A percentile compares a stretch with the other conserved stretches of the same genome.
Conservation (phyloP, 2,113 vertebrate species). For the Machaerirhynchus nigripectus region DNA sequence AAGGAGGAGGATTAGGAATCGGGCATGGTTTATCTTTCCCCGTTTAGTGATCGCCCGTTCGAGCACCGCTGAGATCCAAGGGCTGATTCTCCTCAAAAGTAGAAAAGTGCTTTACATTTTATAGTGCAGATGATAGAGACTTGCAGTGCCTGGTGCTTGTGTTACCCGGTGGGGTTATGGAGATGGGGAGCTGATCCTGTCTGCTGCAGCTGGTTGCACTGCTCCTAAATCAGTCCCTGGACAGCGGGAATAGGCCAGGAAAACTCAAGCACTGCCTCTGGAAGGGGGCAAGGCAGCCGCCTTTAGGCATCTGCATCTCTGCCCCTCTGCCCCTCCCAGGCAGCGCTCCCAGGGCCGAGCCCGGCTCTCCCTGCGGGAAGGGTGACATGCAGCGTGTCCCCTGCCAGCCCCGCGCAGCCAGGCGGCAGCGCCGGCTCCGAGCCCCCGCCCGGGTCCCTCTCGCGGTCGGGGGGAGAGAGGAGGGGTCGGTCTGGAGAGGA, state of each 20-base stretch:
- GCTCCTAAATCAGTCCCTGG: not conserved
- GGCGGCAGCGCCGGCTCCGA: not conserved
- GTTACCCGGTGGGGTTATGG: not conserved
- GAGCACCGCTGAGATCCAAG: not conserved
- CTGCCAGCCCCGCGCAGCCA: not conserved
- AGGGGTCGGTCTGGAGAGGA: not conserved
- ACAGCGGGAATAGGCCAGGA: not conserved
- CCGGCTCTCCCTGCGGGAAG: not conserved
- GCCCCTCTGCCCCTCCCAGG: fast-evolving
- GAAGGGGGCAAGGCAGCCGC: not conserved
- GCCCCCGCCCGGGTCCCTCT: not conserved
- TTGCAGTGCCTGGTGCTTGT: not conserved
- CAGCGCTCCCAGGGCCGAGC: not conserved
- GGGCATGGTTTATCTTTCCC: not conserved
- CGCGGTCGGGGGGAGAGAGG: not conserved
- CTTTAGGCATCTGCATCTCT: not conserved
- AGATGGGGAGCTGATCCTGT: not conserved
- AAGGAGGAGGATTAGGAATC: not conserved
- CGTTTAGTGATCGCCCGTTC: not conserved
- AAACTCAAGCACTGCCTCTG: fast-evolving
- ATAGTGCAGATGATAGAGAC: not conserved
- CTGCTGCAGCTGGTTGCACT: not conserved
- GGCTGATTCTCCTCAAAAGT: not conserved
- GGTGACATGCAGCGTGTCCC: not conserved
- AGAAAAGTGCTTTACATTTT: not conserved